phyloP scores from a whole-genome alignment of 2,797 vertebrate genomes.

The Danionella dracula region DNA sequence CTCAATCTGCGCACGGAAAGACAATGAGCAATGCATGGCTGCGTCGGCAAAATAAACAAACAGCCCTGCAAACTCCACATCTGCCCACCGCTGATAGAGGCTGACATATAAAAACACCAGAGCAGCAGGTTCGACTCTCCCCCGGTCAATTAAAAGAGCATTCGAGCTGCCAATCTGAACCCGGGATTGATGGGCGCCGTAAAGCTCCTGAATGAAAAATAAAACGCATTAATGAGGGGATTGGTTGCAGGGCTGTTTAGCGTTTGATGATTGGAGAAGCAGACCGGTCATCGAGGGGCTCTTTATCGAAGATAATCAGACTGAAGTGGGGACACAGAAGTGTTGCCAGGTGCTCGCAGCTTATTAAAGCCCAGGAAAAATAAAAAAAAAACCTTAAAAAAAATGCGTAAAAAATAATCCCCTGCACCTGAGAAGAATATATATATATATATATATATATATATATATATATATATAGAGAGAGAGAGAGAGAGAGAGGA shows the following conservation, averaged over 20 bases:
- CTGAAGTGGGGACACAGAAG: slow-evolving; percentile 30
- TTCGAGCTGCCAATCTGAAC: slow-evolving; percentile 49
- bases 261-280: slow-evolving; percentile 48
- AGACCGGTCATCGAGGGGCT: slow-evolving; percentile 63
- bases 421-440: too few relatives aligned
- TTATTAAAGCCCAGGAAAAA: slow-evolving; percentile 50
- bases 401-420: too few relatives aligned
- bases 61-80: not conserved
- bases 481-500: too few relatives aligned
- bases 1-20: not conserved
- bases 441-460: too few relatives aligned
- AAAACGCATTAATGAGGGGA: slow-evolving; percentile 51
- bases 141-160: slow-evolving; percentile 64
- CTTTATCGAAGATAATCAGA: slow-evolving; percentile 54
- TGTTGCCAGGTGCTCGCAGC: slow-evolving; percentile 38
- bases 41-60: not conserved
- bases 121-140: slow-evolving; percentile 48
- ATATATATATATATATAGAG: too few relatives aligned
- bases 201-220: slow-evolving; percentile 27
- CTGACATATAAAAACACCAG: slow-evolving; percentile 46
- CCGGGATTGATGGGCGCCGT: slow-evolving; percentile 56
- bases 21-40: slow-evolving; percentile 31
- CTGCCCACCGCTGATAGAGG: slow-evolving; percentile 58
- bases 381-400: slow-evolving; percentile 8
- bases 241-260: slow-evolving; percentile 48